Base-by-base conservation (phyloP, 2,797 vertebrate species). In the Salmo trutta region DNA sequence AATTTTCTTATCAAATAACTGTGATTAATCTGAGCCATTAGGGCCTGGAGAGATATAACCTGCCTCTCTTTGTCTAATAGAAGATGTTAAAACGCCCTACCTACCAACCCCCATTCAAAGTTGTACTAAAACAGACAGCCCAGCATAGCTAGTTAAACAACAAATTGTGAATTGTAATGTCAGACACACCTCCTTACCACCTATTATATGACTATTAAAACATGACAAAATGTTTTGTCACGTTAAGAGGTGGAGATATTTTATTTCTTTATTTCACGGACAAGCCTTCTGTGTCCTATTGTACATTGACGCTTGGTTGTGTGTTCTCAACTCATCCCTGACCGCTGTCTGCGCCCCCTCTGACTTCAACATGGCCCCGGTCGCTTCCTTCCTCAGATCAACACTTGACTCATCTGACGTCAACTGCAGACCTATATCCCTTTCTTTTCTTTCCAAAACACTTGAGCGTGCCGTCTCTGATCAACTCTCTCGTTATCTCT, bases 1-100 rank as follows among this genome's bases (percentile, higher is more conserved):
- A 83, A 86, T 82, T 88, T 90, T 88, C 81, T 88, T 90, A 81
- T 86, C 79, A 87, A 80, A 80, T 87, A 88, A 87, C 66, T 83
- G 82, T 87, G 88, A 91, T 91, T 91, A 92, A 91, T 88, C 85
- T 77, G 78, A 85, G 41, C 88, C 84, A 87, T 89, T 92, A 85
- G 75, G 41, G 72, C n/a, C 59, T 52, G 24, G 29, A 59, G 79
- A 87, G 75, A 83, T 81, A 76, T 56, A 73, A 75, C 51, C 78
- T 79, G 70, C 69, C 79, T 76, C 78, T 75, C 70, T 79, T 80
- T 71, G 83, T 85, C 81, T 75, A 81, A 77, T 76, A 86, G 81
- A 74, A 75, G 66, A 52, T 51, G 83, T 86, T 81, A 54, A 72
- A 76, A 78, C 62, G 19, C 16, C 41, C 71, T 74, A 70, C 67